phyloP scores from a whole-genome alignment of 2,888 invertebrate species.

The Ennomos fuscantarius region DNA sequence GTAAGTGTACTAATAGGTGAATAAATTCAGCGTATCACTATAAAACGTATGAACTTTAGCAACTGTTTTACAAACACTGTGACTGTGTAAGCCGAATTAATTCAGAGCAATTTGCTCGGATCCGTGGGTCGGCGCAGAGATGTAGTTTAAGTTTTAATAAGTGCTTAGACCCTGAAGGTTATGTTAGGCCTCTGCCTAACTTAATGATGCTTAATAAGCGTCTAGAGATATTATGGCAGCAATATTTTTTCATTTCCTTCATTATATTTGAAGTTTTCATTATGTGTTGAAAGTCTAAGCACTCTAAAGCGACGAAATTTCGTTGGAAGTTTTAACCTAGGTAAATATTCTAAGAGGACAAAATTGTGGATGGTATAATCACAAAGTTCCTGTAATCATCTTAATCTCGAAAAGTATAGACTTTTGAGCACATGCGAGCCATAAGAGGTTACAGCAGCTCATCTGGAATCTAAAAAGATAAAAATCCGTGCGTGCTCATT shows the following conservation, averaged over 20 bases:
- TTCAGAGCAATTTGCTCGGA: slow-evolving; percentile 53
- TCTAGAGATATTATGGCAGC: slow-evolving; percentile 12
- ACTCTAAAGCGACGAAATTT: too few species aligned
- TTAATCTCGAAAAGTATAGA: too few species aligned
- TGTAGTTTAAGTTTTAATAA: slow-evolving; percentile 58
- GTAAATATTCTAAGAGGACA: too few species aligned
- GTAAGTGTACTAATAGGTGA: too few species aligned
- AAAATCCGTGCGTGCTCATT: too few species aligned
- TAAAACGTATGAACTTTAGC: slow-evolving; percentile 1
- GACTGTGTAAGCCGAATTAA: slow-evolving; percentile 56
- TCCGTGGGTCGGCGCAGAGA: slow-evolving; percentile 50
- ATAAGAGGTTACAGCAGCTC: too few species aligned
- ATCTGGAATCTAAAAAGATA: too few species aligned
- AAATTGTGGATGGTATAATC: too few species aligned
- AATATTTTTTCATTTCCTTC: slow-evolving; percentile 20
- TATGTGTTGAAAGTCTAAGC: background rate
- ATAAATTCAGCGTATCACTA: too few species aligned
- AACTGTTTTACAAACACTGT: slow-evolving; percentile 4
- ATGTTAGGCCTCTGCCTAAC: slow-evolving; percentile 35
- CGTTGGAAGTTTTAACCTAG: too few species aligned
- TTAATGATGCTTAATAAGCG: slow-evolving; percentile 33
- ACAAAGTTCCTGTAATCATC: too few species aligned
- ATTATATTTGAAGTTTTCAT: slow-evolving; percentile 30
- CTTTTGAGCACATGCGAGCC: too few species aligned
- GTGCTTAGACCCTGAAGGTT: slow-evolving; percentile 48